Percentiles rank a stretch among this genome's conserved stretches.
phyloP scores from a whole-genome alignment of 2,888 invertebrate species.

The Rotaria macrura region DNA sequence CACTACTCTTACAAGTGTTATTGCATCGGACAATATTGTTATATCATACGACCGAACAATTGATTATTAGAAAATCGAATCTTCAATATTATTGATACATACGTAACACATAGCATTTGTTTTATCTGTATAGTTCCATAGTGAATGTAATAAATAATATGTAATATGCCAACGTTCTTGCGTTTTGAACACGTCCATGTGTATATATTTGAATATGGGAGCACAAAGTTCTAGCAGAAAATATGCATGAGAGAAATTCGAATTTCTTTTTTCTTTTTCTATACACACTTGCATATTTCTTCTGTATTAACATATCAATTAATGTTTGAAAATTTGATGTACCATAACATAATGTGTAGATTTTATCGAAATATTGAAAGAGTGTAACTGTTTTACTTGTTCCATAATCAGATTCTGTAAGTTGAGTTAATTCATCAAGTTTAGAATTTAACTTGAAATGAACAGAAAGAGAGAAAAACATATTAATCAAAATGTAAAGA shows the following conservation, averaged over 20 bases:
- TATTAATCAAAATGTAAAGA: background rate
- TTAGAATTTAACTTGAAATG: background rate
- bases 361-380: constrained; percentile 10
- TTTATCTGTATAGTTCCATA: constrained; percentile 16
- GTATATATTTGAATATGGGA: background rate
- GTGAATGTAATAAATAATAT: background rate
- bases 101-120: background rate
- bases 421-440: background rate
- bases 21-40: no score
- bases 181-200: background rate
- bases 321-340: background rate
- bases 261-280: no score
- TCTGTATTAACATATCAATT: background rate
- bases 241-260: no score
- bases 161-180: background rate
- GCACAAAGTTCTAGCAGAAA: background rate
- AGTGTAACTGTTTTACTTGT: background rate
- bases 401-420: background rate
- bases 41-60: no score
- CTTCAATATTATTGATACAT: background rate
- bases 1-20: no score
- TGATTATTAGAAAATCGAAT: no score
- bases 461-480: no score
- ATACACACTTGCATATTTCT: background rate
- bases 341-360: background rate